Percentiles rank a stretch among this genome's conserved stretches.
Conservation (phyloP, 2,888 invertebrate species). For the Caenorhabditis virilis region DNA sequence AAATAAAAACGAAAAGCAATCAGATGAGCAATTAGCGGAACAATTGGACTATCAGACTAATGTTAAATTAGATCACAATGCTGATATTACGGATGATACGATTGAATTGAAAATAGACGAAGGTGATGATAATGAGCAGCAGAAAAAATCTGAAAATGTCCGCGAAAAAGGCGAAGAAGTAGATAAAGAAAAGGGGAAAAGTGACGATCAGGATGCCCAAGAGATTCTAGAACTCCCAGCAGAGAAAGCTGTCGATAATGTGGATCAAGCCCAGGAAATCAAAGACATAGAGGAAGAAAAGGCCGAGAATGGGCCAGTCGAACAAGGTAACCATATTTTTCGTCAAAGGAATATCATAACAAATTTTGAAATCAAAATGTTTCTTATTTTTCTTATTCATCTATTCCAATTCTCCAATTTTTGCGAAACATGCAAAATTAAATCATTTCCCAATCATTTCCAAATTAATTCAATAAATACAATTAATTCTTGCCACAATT, state of each 20-base stretch:
- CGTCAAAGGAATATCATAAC: no score
- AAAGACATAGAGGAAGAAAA: constrained; percentile 22
- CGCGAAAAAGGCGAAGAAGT: constrained; percentile 1
- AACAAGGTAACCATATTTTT: no score
- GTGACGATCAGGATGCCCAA: no score
- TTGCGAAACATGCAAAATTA: no score
- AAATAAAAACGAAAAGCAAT: constrained; percentile 2
- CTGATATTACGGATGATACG: background rate
- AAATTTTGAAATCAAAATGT: no score
- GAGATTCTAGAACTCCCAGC: background rate
- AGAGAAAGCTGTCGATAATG: constrained; percentile 18
- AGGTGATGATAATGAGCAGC: background rate
- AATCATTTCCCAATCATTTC: no score
- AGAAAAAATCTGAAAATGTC: background rate
- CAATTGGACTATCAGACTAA: background rate
- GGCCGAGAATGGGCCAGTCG: no score
- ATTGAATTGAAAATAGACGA: constrained; percentile 4
- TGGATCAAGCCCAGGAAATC: constrained; percentile 35
- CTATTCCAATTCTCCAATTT: no score
- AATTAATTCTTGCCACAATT: no score
- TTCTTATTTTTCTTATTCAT: no score
- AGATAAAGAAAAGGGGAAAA: background rate
- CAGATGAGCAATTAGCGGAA: background rate
- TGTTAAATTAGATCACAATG: background rate
- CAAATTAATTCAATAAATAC: no score